These are phyloP conservation scores for Temnothorax rugatulus DNA, from an alignment of 2,888 invertebrate genomes.

Conservation along the genomic window DNA sequence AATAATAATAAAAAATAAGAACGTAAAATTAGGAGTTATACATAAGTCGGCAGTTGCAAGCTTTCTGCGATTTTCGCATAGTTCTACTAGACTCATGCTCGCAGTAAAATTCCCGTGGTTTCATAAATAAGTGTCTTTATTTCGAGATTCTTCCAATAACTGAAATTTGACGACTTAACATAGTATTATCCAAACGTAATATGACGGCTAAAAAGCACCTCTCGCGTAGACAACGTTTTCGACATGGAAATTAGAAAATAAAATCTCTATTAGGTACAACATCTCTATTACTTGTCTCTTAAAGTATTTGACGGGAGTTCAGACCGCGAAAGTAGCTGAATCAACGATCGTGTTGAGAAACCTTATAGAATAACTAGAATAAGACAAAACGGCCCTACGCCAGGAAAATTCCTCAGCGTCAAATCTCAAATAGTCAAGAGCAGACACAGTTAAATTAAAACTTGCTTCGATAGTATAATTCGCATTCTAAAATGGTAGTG, in stretches of 20 bases:
- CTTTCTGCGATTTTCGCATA: conserved; percentile 1
- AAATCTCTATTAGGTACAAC: not conserved
- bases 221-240: not conserved
- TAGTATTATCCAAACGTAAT: not conserved
- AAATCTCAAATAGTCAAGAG: not conserved
- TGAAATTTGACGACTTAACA: not conserved
- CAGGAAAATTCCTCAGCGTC: not conserved
- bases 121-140: conserved; percentile 15
- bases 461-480: not conserved
- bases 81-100: not conserved
- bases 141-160: not conserved
- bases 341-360: not conserved
- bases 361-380: not conserved
- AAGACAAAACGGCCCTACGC: not conserved
- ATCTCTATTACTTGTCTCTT: too few relatives aligned
- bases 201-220: not conserved
- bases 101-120: not conserved
- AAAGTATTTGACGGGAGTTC: conserved; percentile 22
- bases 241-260: not conserved
- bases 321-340: not conserved
- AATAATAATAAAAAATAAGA: not conserved
- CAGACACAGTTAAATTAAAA: not conserved
- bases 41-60: not conserved
- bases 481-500: not conserved
- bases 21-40: not conserved